These are phyloP conservation scores for Melanotaenia maccullochi DNA, from an alignment of 2,797 vertebrate species.

Conservation along the genomic window DNA sequence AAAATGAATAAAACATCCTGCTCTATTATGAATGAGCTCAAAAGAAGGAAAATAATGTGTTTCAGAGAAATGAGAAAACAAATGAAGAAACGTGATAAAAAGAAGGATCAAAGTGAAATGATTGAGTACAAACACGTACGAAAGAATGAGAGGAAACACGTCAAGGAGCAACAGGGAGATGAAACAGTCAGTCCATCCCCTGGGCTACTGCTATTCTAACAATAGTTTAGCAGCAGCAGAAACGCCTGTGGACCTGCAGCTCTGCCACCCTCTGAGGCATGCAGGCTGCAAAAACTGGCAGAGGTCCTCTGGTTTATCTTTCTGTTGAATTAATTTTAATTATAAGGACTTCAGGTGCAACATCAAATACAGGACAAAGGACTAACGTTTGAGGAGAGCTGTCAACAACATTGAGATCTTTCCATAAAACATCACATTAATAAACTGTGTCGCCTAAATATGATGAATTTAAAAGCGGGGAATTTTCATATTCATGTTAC, in stretches of 20 bases:
- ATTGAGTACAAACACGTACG: constrained; percentile 22
- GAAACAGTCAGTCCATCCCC: constrained; percentile 65
- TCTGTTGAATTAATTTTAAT: constrained; percentile 50
- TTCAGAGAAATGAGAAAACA: constrained; percentile 28
- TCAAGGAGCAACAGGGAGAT: constrained; percentile 43
- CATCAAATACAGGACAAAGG: constrained; percentile 30
- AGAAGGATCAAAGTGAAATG: constrained; percentile 52
- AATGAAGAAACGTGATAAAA: constrained; percentile 22
- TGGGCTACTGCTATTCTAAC: constrained; percentile 74
- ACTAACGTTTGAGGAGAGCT: constrained; percentile 19
- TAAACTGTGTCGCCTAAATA: constrained; percentile 12
- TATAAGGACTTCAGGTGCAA: constrained; percentile 42
- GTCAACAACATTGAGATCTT: constrained; percentile 22
- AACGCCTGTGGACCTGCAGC: constrained; percentile 67
- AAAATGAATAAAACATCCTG: constrained; percentile 73
- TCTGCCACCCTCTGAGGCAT: constrained; percentile 57
- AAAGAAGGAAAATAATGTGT: constrained; percentile 26
- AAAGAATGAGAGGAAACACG: constrained; percentile 42
- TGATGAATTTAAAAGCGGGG: not conserved
- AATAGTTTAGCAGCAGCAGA: constrained; percentile 75
- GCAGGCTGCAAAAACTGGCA: constrained; percentile 59
- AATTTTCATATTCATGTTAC: not conserved
- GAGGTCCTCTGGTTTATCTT: constrained; percentile 43
- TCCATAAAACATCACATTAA: not conserved
- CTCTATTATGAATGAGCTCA: constrained; percentile 72